Conservation (phyloP, 2,113 vertebrate genomes). For the Budorcas taxicolor region DNA sequence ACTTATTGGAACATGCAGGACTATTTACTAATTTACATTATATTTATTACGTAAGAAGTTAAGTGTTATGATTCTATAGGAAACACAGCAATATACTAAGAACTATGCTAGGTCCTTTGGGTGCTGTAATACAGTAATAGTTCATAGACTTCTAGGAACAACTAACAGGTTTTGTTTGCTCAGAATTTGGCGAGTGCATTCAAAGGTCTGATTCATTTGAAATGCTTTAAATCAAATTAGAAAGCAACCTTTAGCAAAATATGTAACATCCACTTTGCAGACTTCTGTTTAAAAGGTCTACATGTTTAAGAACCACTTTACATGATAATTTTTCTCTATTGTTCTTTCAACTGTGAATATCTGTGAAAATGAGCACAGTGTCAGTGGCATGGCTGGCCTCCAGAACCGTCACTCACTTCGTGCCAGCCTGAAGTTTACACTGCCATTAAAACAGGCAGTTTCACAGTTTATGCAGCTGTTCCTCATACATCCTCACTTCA, state of each 20-base stretch:
- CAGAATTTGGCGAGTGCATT: background rate
- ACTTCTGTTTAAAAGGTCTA: background rate
- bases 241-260: background rate
- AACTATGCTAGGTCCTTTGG: background rate
- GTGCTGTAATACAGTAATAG: background rate
- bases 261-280: background rate
- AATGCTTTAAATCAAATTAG: slow-evolving; percentile 33
- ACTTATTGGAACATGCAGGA: background rate
- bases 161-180: background rate
- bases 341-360: background rate
- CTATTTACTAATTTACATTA: background rate
- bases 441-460: background rate
- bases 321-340: background rate
- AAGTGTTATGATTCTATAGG: background rate
- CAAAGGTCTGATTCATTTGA: background rate
- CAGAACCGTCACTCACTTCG: background rate
- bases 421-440: background rate
- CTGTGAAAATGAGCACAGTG: background rate
- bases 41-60: background rate
- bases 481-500: background rate
- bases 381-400: background rate
- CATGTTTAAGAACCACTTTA: background rate
- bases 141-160: background rate
- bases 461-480: background rate
- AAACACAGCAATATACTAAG: background rate